A percentile compares a stretch with the other conserved stretches of the same genome.
These are phyloP conservation scores for Gastrophysa polygoni DNA, from an alignment of 2,888 invertebrate genomes.

Conservation along the genomic window DNA sequence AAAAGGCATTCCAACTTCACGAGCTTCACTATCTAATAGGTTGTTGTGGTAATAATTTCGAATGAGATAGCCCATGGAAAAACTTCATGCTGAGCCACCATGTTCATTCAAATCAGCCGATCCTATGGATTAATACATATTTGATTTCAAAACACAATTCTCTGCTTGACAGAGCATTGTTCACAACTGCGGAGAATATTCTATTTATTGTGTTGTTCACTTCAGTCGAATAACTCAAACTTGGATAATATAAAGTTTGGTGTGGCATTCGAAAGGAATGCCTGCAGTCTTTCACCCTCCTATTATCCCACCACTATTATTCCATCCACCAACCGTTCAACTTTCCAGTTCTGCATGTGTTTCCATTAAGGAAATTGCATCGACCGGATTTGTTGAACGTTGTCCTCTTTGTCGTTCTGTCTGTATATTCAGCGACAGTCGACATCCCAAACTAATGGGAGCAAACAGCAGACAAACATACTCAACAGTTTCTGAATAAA, in stretches of 20 bases:
- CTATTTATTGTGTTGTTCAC: too few relatives aligned
- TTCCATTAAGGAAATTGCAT: background rate
- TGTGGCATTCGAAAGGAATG: background rate
- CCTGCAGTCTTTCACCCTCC: background rate
- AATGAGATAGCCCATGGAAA: too few relatives aligned
- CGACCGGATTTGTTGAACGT: background rate
- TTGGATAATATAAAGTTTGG: background rate
- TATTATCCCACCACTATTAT: background rate
- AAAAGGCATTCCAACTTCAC: too few relatives aligned
- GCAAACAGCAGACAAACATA: slow-evolving; percentile 29
- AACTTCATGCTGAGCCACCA: too few relatives aligned
- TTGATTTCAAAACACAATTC: too few relatives aligned
- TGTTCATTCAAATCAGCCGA: too few relatives aligned
- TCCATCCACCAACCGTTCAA: background rate
- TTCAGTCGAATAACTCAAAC: background rate
- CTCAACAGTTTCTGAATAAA: slow-evolving; percentile 21
- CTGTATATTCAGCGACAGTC: slow-evolving; percentile 29
- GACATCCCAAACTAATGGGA: slow-evolving; percentile 26
- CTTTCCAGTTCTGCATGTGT: background rate
- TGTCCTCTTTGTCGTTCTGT: slow-evolving; percentile 8
- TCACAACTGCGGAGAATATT: too few relatives aligned
- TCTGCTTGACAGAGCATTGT: too few relatives aligned
- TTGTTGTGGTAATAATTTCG: too few relatives aligned
- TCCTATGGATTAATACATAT: too few relatives aligned
- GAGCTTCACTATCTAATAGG: too few relatives aligned